Conservation (phyloP, 2,888 invertebrate species). For the Pyralis farinalis region DNA sequence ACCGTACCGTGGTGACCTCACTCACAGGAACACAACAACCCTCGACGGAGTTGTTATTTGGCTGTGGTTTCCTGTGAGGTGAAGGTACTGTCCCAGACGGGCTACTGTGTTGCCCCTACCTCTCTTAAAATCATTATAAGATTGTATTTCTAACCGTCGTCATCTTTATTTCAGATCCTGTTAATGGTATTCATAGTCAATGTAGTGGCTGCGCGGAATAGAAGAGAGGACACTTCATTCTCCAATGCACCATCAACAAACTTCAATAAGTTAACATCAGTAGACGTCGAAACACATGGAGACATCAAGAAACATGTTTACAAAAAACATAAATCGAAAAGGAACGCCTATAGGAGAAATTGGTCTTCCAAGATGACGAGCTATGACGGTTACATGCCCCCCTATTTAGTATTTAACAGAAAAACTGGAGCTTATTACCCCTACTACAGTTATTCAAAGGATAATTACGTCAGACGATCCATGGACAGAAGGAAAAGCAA, state of each 20-base stretch:
- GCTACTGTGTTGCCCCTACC: too few species aligned
- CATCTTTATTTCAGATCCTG: neutral
- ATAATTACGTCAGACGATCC: slow-evolving; percentile 1
- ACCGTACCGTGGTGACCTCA: too few species aligned
- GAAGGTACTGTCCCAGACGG: too few species aligned
- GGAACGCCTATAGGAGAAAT: slow-evolving; percentile 1
- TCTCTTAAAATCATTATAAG: too few species aligned
- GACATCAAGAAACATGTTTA: neutral
- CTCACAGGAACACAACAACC: too few species aligned
- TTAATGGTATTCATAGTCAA: neutral
- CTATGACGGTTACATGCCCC: slow-evolving; percentile 8
- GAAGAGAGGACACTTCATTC: neutral
- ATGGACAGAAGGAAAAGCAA: slow-evolving; percentile 1
- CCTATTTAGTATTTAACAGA: slow-evolving; percentile 6
- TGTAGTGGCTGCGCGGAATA: neutral
- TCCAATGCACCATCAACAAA: neutral
- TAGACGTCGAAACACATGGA: neutral
- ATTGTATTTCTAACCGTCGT: too few species aligned
- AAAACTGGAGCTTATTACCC: slow-evolving; percentile 6
- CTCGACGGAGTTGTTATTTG: too few species aligned
- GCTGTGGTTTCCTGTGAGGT: too few species aligned
- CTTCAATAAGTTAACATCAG: neutral
- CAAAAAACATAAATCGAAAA: slow-evolving; percentile 7
- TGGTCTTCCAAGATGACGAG: slow-evolving; percentile 2
- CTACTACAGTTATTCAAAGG: slow-evolving; percentile 3